Conservation (phyloP, 2,113 vertebrate genomes). For the Herpailurus yagouaroundi region DNA sequence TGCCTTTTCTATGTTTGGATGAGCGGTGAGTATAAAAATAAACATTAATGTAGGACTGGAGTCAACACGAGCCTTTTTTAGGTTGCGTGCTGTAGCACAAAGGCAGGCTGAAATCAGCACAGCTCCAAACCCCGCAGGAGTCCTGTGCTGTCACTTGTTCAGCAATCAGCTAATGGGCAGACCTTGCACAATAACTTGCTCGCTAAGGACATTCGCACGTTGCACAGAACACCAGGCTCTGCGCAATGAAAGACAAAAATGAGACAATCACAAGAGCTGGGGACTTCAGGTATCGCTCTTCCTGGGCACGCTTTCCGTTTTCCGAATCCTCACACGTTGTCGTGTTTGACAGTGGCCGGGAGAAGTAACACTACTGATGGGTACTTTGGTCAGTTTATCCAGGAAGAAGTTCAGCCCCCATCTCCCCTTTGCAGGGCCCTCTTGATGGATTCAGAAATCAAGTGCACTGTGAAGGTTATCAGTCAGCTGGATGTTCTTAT, state of each 20-base stretch:
- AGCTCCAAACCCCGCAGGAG: slow-evolving; percentile 15
- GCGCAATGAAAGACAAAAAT: neutral
- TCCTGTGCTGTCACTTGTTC: slow-evolving; percentile 25
- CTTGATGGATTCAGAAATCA: slow-evolving; percentile 33
- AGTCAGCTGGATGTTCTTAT: neutral
- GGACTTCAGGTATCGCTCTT: neutral
- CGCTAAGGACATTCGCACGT: slow-evolving; percentile 42
- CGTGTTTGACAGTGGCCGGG: slow-evolving; percentile 52
- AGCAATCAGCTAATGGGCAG: slow-evolving; percentile 50
- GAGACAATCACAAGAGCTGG: neutral
- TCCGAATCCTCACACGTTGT: neutral
- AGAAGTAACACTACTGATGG: neutral
- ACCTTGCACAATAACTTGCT: slow-evolving; percentile 48
- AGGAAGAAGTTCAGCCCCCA: neutral
- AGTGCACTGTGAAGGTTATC: neutral
- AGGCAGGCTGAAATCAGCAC: slow-evolving; percentile 55
- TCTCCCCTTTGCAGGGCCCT: neutral
- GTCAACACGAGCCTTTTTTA: slow-evolving; percentile 43
- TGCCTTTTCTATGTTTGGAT: slow-evolving; percentile 54
- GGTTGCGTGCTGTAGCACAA: slow-evolving; percentile 13
- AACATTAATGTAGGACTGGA: slow-evolving; percentile 32
- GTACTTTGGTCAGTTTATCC: neutral
- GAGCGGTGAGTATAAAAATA: slow-evolving; percentile 32
- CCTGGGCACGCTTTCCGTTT: neutral
- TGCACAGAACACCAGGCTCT: neutral